Percentiles rank a stretch among this genome's conserved stretches.
phyloP scores from a whole-genome alignment of 2,888 invertebrate species.

The Cyaniris semiargus region DNA sequence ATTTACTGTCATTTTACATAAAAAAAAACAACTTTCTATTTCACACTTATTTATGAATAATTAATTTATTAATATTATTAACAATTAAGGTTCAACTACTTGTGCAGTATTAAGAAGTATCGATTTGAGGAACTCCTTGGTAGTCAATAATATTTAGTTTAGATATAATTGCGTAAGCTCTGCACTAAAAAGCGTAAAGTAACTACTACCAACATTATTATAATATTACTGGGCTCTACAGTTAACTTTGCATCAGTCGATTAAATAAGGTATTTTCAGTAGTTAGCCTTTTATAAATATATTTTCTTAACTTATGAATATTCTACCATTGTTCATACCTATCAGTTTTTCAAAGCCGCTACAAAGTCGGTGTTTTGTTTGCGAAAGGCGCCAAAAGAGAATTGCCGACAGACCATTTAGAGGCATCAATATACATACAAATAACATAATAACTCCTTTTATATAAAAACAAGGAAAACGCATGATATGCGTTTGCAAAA shows the following conservation, averaged over 20 bases:
- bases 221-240: not conserved
- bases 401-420: not conserved
- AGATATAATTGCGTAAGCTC: no score
- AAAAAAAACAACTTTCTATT: no score
- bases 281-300: not conserved
- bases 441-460: not conserved
- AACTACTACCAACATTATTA: no score
- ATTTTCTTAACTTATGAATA: not conserved
- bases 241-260: not conserved
- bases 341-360: not conserved
- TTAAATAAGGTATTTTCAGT: not conserved
- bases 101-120: no score
- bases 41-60: no score
- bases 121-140: no score
- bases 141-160: no score
- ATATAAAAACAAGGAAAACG: not conserved
- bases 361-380: not conserved
- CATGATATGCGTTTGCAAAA: not conserved
- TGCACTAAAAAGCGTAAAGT: no score
- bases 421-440: not conserved
- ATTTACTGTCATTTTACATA: no score
- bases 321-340: not conserved
- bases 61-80: no score
- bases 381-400: not conserved
- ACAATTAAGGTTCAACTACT: no score